A percentile compares a stretch with the other conserved stretches of the same genome.
phyloP scores from a whole-genome alignment of 2,888 invertebrate genomes.

The Desoria tigrina region DNA sequence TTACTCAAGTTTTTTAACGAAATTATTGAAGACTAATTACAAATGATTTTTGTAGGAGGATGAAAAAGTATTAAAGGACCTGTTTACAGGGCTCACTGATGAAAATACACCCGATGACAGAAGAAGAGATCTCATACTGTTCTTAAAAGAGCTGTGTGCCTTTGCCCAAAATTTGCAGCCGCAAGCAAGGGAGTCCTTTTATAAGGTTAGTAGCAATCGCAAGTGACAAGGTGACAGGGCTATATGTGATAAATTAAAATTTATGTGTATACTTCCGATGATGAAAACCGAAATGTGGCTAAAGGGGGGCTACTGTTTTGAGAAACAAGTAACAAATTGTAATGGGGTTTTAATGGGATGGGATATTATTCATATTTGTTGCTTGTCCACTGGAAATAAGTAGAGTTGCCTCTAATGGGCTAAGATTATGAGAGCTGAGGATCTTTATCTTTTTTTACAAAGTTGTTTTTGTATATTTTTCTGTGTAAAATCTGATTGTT shows the following conservation, averaged over 20 bases:
- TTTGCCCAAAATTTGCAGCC: conserved; percentile 98
- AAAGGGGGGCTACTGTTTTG: conserved; percentile 32
- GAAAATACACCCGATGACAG: conserved; percentile 80
- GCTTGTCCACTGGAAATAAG: neutral
- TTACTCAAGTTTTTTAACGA: neutral
- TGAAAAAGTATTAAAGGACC: conserved; percentile 90
- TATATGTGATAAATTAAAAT: too few species aligned
- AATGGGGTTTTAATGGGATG: conserved; percentile 12
- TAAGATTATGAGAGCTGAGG: conserved; percentile 54
- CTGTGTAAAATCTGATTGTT: too few species aligned
- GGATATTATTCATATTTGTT: conserved; percentile 1
- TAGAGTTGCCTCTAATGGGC: conserved; percentile 49
- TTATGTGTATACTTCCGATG: conserved; percentile 30
- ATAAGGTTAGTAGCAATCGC: conserved; percentile 65
- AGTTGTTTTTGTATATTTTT: conserved; percentile 18
- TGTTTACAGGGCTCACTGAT: conserved; percentile 90
- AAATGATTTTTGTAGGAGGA: conserved; percentile 70
- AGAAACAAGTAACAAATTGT: conserved; percentile 24
- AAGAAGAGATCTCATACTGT: conserved; percentile 90
- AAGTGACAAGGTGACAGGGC: too few species aligned
- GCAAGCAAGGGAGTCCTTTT: conserved; percentile 94
- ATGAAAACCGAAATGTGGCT: conserved; percentile 45
- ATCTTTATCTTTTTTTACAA: too few species aligned
- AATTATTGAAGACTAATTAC: neutral
- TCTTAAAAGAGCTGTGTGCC: conserved; percentile 98